Evolutionary conservation across 2,113 vertebrate genomes (phyloP), one percentile per base, ranked within the genome.

Genomic region (Antidorcas marsupialis): DNA sequence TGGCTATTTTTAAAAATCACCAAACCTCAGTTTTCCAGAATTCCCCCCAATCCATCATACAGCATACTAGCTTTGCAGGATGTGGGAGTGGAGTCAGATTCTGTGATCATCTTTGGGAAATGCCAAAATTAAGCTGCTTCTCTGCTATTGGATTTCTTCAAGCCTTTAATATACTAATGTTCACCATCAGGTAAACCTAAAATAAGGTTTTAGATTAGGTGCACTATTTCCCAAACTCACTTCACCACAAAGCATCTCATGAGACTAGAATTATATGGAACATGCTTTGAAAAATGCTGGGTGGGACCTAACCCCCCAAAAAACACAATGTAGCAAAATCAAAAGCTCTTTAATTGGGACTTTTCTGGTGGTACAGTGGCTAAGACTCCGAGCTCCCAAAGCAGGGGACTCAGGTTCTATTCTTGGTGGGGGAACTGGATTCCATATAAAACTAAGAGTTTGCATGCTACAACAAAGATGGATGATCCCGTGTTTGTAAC

Each of bases 1-100:
- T 57, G 15, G 36, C 33, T 95, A 17, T 83, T 83, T 88, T 95
- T 97, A 88, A 82, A 92, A 62, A 88, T 85, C 52, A 95, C 39
- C 82, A 45, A 94, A 78, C 33, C 76, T 97, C 33, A 1, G 23
- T 30, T 90, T 95, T 97, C 62, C 81, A 94, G 87, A 92, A 85
- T 82, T 67, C 27, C 33, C 16, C 39, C 10, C 52, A 82, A 67
- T 82, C 76, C 9, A 74, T 3, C 30, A 25, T 53, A 50, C 11
- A 81, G n/a, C 57, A 36, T 33, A 76, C 27, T 62, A 89, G 87
- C 10, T 55, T 57, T 83, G 50, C 23, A 92, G 36, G 64, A 28
- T 60, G 10, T 21, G 21, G 5, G 7, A 7, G 21, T 19, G 0
- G 7, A 30, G 30, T 53, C 50, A 71, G 64, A n/a, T 43, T 74